Percentiles rank a stretch among this genome's conserved stretches.
phyloP scores from a whole-genome alignment of 2,797 vertebrate genomes.

The Fundulus diaphanus region DNA sequence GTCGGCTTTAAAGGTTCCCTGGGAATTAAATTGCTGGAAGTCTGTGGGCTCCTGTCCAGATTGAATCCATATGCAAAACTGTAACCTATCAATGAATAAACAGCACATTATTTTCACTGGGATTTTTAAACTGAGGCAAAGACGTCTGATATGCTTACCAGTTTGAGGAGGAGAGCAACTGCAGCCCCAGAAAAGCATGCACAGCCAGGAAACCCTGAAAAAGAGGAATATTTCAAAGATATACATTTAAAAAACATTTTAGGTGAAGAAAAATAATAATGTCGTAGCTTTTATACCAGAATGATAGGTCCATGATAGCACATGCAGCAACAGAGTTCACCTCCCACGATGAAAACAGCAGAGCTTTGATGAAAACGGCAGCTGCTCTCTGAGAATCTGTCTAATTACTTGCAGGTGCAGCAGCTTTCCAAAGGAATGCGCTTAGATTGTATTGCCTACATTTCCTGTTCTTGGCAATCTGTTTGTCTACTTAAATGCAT shows the following conservation, averaged over 20 bases:
- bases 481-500: background rate
- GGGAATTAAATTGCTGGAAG: conserved; percentile 21
- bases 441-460: background rate
- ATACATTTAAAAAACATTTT: background rate
- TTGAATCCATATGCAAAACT: conserved; percentile 38
- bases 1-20: conserved; percentile 25
- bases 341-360: conserved; percentile 18
- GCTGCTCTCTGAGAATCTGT: conserved; percentile 39
- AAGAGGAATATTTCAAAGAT: background rate
- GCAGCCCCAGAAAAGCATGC: conserved; percentile 40
- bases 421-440: conserved; percentile 5
- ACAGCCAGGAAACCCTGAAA: conserved; percentile 53
- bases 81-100: conserved; percentile 31
- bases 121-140: background rate
- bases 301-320: conserved; percentile 49
- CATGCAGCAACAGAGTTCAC: conserved; percentile 19
- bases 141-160: conserved; percentile 37
- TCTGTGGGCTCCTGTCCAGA: conserved; percentile 18
- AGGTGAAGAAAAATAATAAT: background rate
- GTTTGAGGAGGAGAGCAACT: conserved; percentile 42
- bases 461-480: background rate
- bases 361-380: conserved; percentile 44
- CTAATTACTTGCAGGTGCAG: conserved; percentile 36
- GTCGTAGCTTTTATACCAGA: conserved; percentile 38
- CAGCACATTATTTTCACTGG: background rate